Percentiles rank a stretch among this genome's conserved stretches.
These are phyloP conservation scores for Leptopilina drosophilae DNA, from an alignment of 2,888 invertebrate species.

Conservation along the genomic window DNA sequence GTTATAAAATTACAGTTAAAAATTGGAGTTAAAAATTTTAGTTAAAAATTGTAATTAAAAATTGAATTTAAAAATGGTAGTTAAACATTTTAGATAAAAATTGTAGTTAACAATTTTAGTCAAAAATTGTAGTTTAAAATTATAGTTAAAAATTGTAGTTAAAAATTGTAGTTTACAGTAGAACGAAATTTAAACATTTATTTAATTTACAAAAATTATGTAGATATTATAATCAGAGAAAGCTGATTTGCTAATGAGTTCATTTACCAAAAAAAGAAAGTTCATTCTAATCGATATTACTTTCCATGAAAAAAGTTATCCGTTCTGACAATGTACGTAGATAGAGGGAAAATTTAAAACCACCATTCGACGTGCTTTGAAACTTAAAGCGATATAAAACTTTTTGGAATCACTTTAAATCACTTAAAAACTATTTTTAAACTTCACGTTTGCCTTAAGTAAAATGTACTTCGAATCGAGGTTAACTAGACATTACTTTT, in stretches of 20 bases:
- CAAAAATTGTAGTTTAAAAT: too few relatives aligned
- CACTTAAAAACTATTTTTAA: slow-evolving; percentile 18
- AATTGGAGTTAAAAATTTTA: too few relatives aligned
- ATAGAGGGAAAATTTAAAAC: slow-evolving; percentile 22
- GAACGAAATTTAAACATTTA: too few relatives aligned
- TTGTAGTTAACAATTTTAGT: too few relatives aligned
- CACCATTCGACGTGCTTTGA: slow-evolving; percentile 20
- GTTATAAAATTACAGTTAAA: too few relatives aligned
- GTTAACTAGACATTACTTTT: neutral
- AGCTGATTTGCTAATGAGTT: slow-evolving; percentile 30
- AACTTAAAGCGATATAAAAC: slow-evolving; percentile 17
- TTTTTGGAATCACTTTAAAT: slow-evolving; percentile 26
- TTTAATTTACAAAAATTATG: too few relatives aligned
- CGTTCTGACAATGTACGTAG: neutral
- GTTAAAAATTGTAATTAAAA: too few relatives aligned
- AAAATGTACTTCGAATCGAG: neutral
- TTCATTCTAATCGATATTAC: slow-evolving; percentile 26
- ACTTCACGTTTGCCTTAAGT: slow-evolving; percentile 9
- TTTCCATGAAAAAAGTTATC: slow-evolving; percentile 14
- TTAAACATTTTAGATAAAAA: too few relatives aligned
- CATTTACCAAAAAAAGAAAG: neutral
- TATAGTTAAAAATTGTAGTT: too few relatives aligned
- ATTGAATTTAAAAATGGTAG: too few relatives aligned
- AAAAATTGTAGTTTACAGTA: too few relatives aligned
- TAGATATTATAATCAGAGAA: neutral